Base-by-base conservation (phyloP, 2,113 vertebrate species). In the Clarias gariepinus region DNA sequence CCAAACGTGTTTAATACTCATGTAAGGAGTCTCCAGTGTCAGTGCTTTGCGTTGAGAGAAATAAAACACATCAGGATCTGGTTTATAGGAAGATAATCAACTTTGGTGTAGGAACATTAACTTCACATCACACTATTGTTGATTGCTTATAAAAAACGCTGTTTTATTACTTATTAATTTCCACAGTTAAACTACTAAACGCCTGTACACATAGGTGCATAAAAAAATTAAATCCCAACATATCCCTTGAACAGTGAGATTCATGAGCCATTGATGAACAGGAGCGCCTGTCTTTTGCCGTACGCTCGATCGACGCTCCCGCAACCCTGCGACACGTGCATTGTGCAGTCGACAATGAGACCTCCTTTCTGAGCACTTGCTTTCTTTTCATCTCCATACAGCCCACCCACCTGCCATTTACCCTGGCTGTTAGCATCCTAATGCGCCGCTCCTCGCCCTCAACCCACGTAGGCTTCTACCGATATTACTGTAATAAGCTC, bases 321-420 rank as follows among this genome's bases (percentile, higher is more conserved):
- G n/a, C 60, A 82, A 52, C 60, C 52, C 36, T 41, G 11, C 6
- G 60, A 82, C 58, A 66, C 28, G 18, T 15, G 12, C 87, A 82
- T 83, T 88, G 74, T 88, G 69, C 18, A 82, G 28, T 21, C 63
- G 7, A 83, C 64, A 83, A 53, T 69, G 47, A 68, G 5, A 69
- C 53, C 63, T 69, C 41, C 16, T 53, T 82, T 68, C 15, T 30
- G 25, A 30, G 25, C 60, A 19, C 36, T 52, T 19, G 23, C 41
- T 53, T 52, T 82, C 61, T 53, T 83, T 66, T 16, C 18, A 69
- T 83, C n/a, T 53, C n/a, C 47, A 69, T 55, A 30, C 82, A 84
- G 21, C 82, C 55, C 85, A 84, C 74, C 63, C 30, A 85, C 63
- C 61, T 10, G 64, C 55, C 86, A 23, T 83, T 85, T 71, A 87